Conservation (phyloP, 1,140 invertebrate species). For the Panagrolaimus sp. region DNA sequence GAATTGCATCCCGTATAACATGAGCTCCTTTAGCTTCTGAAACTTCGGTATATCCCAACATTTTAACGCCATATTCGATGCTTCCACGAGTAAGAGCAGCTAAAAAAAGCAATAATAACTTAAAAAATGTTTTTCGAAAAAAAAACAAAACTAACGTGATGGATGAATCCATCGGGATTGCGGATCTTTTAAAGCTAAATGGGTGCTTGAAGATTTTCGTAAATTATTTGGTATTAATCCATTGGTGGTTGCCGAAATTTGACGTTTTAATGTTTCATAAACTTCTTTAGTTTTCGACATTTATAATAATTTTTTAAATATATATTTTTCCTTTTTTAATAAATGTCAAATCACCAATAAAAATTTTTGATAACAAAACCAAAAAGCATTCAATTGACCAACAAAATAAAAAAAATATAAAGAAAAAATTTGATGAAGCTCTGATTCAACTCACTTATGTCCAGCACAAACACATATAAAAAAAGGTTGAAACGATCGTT, state of each 20-base stretch:
- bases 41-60: conserved; percentile 46
- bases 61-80: conserved; percentile 46
- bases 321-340: neutral
- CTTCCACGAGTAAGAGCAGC: conserved; percentile 43
- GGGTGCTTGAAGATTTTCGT: conserved; percentile 12
- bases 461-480: too few species aligned
- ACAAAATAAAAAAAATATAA: too few species aligned
- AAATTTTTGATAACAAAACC: too few species aligned
- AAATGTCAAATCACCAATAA: too few species aligned
- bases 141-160: conserved; percentile 35
- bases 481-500: too few species aligned
- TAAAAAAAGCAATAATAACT: conserved; percentile 20
- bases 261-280: conserved; percentile 41
- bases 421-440: too few species aligned
- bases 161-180: conserved; percentile 40
- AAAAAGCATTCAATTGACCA: too few species aligned
- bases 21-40: conserved; percentile 43
- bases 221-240: conserved; percentile 17
- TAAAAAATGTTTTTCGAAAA: neutral
- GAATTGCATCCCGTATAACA: conserved; percentile 44
- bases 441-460: too few species aligned
- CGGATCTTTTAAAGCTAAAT: conserved; percentile 8
- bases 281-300: conserved; percentile 29
- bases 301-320: too few species aligned
- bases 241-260: conserved; percentile 39